Evolutionary conservation across 2,888 invertebrate species (phyloP), one percentile per base, ranked within the genome.

Genomic region (Ectemnius continuus): DNA sequence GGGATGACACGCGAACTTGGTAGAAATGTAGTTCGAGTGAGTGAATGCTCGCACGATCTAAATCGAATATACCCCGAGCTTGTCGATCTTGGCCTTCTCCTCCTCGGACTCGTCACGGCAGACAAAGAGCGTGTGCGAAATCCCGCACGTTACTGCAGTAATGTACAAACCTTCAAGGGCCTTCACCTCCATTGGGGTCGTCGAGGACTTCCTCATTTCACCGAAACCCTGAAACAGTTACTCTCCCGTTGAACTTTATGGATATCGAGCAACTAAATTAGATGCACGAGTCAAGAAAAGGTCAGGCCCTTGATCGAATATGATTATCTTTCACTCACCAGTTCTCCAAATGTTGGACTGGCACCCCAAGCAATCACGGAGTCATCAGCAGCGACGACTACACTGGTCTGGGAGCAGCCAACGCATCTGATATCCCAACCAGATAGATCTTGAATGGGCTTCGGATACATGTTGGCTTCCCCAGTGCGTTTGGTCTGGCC

Each of bases 381-480:
- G 63, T 98, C 97, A 89, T 98, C 98, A 0, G 98, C 98, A 0
- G 96, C 95, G 47, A 98, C 94, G 64, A 98, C 94, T 70, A 96
- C 94, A 36, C 97, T 97, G 0, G 97, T 97, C 88, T 95, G 94
- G 72, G 96, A 95, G 67, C 96, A 95, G 1, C 95, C 97, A 56
- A 98, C 93, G 82, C 95, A 94, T 71, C 96, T 94, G 26, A 98
- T 95, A 84, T 96, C 95, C 98, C 98, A 98, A 0, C 98, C 98
- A 75, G 95, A 94, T n/a, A 98, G 92, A 91, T 98, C 98, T 84
- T 97, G 97, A 2, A 98, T 95, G 0, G 97, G 97, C 88, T 98
- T 98, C 0, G 98, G 98, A 89, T 98, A 98, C 98, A 98, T 98
- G 85, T 97, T 97, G 2, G 98, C 98, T 90, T 98, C 98, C 0